Percentiles rank a stretch among this genome's conserved stretches.
phyloP scores from a whole-genome alignment of 2,888 invertebrate genomes.

The Ypsolopha scabrella region DNA sequence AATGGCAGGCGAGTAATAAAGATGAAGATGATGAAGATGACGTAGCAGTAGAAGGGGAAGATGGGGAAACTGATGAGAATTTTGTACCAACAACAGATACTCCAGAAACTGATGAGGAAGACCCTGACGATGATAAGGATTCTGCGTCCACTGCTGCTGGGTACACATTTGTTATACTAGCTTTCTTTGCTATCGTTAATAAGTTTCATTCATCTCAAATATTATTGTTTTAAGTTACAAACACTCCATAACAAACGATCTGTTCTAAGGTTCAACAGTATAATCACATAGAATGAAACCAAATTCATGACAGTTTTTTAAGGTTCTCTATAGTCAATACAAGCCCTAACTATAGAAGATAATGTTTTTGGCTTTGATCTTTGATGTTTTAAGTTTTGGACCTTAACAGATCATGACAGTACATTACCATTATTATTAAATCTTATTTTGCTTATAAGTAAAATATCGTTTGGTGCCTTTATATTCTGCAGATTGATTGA shows the following conservation, averaged over 20 bases:
- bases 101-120: constrained; percentile 10
- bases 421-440: too few species aligned
- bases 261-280: too few species aligned
- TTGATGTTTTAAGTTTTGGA: too few species aligned
- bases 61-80: not conserved
- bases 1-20: constrained; percentile 27
- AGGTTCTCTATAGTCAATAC: too few species aligned
- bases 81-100: constrained; percentile 8
- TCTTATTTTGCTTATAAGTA: too few species aligned
- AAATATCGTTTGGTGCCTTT: too few species aligned
- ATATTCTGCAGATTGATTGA: too few species aligned
- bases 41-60: not conserved
- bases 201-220: constrained; percentile 30
- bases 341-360: too few species aligned
- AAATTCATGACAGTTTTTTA: too few species aligned
- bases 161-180: constrained; percentile 39
- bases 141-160: constrained; percentile 39
- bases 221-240: constrained; percentile 18
- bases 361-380: too few species aligned
- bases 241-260: not conserved
- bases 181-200: constrained; percentile 31
- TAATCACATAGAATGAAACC: too few species aligned
- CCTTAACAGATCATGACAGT: too few species aligned
- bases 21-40: constrained; percentile 20
- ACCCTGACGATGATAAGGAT: constrained; percentile 13